These are phyloP conservation scores for Coregonus clupeaformis DNA, from an alignment of 2,113 vertebrate genomes.

Conservation along the genomic window DNA sequence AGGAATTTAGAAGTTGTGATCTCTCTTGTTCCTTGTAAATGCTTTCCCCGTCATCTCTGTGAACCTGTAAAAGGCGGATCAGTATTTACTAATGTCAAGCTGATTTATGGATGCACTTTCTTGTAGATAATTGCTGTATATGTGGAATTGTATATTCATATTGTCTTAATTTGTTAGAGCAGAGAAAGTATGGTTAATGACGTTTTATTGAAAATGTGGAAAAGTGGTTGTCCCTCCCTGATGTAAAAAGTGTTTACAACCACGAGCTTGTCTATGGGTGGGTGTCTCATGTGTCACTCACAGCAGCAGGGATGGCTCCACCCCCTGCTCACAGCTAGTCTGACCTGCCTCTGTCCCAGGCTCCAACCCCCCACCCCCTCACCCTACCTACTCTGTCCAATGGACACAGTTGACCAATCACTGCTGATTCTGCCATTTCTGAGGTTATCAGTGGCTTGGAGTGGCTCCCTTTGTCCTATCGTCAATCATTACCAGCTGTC, in stretches of 20 bases:
- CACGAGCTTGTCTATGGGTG: not conserved
- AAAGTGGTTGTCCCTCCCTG: not conserved
- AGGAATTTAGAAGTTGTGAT: not conserved
- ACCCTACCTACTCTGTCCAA: not conserved
- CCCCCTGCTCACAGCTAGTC: slow-evolving; percentile 1
- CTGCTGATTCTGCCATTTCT: not conserved
- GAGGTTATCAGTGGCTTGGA: slow-evolving; percentile 29
- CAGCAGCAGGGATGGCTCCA: slow-evolving; percentile 2
- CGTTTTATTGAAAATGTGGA: not conserved
- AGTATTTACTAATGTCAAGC: not conserved
- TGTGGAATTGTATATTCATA: not conserved
- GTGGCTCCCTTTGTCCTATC: slow-evolving; percentile 31
- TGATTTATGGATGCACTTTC: no score
- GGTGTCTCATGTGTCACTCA: not conserved
- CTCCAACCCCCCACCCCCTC: not conserved
- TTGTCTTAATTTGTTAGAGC: not conserved
- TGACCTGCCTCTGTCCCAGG: slow-evolving; percentile 18
- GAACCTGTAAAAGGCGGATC: not conserved
- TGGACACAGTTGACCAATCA: slow-evolving; percentile 35
- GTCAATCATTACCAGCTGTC: slow-evolving; percentile 59
- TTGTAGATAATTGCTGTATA: not conserved
- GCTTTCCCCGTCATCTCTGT: not conserved
- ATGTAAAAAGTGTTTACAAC: not conserved
- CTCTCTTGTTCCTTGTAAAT: not conserved
- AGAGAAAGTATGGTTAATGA: not conserved